Conservation (phyloP, 2,888 invertebrate species). For the Ochlodes sylvanus region DNA sequence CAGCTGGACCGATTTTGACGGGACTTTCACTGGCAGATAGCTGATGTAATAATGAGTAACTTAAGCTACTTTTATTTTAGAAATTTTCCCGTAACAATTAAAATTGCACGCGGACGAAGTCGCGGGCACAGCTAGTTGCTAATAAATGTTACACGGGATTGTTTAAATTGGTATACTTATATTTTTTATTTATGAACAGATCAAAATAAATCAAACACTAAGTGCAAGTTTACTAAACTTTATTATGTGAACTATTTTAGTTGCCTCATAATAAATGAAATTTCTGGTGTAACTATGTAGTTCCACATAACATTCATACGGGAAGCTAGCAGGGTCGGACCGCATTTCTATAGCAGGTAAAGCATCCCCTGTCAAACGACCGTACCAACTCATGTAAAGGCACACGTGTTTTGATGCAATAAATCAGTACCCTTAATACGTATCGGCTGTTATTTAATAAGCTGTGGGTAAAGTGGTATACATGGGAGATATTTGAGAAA, state of each 20-base stretch:
- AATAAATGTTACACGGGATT: too few species aligned
- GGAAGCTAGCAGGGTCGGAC: slow-evolving; percentile 48
- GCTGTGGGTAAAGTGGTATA: slow-evolving; percentile 42
- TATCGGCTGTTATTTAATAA: slow-evolving; percentile 40
- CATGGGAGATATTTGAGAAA: neutral
- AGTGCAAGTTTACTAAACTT: too few species aligned
- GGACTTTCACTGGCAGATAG: too few species aligned
- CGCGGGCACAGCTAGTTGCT: too few species aligned
- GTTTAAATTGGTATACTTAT: too few species aligned
- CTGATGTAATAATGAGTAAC: too few species aligned
- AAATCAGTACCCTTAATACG: slow-evolving; percentile 64
- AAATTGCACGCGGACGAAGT: too few species aligned
- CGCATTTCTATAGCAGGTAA: slow-evolving; percentile 76
- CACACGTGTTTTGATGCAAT: slow-evolving; percentile 73
- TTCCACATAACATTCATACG: slow-evolving; percentile 9
- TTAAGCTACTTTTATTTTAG: too few species aligned
- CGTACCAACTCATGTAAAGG: slow-evolving; percentile 39
- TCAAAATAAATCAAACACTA: too few species aligned
- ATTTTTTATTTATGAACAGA: too few species aligned
- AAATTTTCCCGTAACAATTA: too few species aligned
- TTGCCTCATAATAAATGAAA: slow-evolving; percentile 2
- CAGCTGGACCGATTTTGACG: too few species aligned
- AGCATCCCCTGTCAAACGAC: slow-evolving; percentile 71
- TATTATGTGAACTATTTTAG: neutral
- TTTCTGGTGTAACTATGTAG: slow-evolving; percentile 17